phyloP scores from a whole-genome alignment of 2,113 vertebrate genomes.

The Pyrgilauda ruficollis region DNA sequence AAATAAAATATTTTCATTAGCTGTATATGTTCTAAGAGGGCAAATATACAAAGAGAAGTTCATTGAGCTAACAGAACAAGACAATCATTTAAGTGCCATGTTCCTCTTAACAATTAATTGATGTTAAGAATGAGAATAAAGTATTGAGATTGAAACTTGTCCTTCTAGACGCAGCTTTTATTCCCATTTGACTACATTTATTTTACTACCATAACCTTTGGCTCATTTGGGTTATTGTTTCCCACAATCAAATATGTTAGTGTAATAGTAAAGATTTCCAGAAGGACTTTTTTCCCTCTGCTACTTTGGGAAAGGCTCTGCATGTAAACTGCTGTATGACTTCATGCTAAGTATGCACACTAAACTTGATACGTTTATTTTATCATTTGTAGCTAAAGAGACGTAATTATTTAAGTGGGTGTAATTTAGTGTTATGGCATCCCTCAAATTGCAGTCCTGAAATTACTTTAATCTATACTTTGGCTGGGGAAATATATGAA shows the following conservation, averaged over 20 bases:
- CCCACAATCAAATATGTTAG: slow-evolving; percentile 44
- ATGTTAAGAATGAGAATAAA: slow-evolving; percentile 28
- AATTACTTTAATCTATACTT: slow-evolving; percentile 61
- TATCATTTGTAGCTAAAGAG: slow-evolving; percentile 60
- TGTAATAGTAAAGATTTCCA: slow-evolving; percentile 33
- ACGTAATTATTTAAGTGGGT: slow-evolving; percentile 57
- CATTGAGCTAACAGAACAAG: neutral
- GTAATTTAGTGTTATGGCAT: slow-evolving; percentile 59
- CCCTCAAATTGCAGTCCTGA: slow-evolving; percentile 61
- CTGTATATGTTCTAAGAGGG: neutral
- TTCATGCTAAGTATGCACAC: neutral
- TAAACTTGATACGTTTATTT: slow-evolving; percentile 53
- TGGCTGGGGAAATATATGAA: neutral
- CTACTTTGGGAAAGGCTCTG: neutral
- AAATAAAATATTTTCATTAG: neutral
- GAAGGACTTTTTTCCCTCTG: neutral
- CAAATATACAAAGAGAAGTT: neutral
- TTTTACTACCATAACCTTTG: slow-evolving; percentile 46
- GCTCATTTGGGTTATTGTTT: slow-evolving; percentile 51
- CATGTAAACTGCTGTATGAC: neutral
- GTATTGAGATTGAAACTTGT: neutral
- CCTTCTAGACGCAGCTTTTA: neutral
- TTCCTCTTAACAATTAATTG: neutral
- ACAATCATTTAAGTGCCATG: neutral
- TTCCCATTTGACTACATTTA: slow-evolving; percentile 40